A percentile compares a stretch with the other conserved stretches of the same genome.
phyloP scores from a whole-genome alignment of 2,888 invertebrate species.

The Andricus curvator region DNA sequence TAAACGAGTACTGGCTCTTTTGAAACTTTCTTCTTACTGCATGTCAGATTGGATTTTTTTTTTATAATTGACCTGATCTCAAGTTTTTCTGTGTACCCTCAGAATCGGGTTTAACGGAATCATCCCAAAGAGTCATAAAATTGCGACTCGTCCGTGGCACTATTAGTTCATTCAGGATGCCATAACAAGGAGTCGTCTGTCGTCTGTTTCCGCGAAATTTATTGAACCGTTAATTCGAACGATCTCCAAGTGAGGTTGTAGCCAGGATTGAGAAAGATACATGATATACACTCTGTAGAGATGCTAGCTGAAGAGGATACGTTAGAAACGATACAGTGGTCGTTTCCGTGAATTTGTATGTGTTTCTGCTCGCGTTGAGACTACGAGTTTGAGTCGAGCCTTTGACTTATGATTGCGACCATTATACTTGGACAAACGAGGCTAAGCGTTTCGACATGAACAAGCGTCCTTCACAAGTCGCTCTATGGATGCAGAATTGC shows the following conservation, averaged over 20 bases:
- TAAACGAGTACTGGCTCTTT: too few species aligned
- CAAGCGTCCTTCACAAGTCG: constrained; percentile 47
- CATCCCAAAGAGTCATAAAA: background rate
- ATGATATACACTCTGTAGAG: constrained; percentile 16
- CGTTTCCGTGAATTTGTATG: constrained; percentile 62
- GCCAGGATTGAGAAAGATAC: constrained; percentile 10
- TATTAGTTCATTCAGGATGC: constrained; percentile 18
- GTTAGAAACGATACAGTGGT: constrained; percentile 49
- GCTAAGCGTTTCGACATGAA: constrained; percentile 72
- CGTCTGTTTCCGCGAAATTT: constrained; percentile 26
- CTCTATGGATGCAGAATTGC: constrained; percentile 47
- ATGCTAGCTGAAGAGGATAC: constrained; percentile 6
- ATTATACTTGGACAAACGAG: constrained; percentile 72
- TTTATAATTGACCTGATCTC: too few species aligned
- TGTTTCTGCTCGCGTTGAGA: constrained; percentile 41
- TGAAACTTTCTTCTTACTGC: too few species aligned
- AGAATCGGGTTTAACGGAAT: constrained; percentile 7
- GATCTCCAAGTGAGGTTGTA: constrained; percentile 5
- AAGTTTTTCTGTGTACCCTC: too few species aligned
- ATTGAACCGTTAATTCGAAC: constrained; percentile 33
- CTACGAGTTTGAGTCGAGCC: constrained; percentile 53
- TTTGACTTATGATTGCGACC: constrained; percentile 69
- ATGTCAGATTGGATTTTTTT: too few species aligned
- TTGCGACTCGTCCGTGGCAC: constrained; percentile 25
- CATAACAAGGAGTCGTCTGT: constrained; percentile 37